phyloP scores from a whole-genome alignment of 2,113 vertebrate species.

The Microcebus ravelobensis region DNA sequence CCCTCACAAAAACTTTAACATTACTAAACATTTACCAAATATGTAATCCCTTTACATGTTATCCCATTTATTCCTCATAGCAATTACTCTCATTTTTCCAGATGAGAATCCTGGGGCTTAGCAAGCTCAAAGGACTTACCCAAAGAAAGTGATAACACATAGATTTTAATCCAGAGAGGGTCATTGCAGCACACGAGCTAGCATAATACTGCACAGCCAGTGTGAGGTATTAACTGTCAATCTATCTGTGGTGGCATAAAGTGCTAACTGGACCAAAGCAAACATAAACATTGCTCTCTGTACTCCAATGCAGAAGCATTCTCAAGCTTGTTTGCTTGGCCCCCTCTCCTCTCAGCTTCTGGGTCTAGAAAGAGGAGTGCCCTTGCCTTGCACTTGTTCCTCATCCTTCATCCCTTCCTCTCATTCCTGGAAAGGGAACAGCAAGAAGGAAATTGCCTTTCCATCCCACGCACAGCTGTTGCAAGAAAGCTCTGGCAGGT shows the following conservation, averaged over 20 bases:
- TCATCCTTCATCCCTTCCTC: conserved; percentile 47
- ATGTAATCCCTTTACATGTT: neutral
- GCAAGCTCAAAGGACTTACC: conserved; percentile 9
- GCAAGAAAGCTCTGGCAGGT: conserved; percentile 50
- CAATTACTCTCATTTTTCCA: neutral
- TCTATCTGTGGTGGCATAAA: neutral
- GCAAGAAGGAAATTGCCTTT: conserved; percentile 67
- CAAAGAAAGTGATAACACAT: neutral
- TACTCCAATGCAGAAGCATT: neutral
- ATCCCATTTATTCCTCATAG: neutral
- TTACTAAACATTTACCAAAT: neutral
- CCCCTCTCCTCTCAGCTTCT: neutral
- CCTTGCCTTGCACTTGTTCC: conserved; percentile 54
- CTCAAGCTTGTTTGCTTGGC: neutral
- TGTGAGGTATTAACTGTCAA: neutral
- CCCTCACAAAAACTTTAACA: neutral
- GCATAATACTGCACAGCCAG: neutral
- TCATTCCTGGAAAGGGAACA: conserved; percentile 67
- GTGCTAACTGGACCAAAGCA: neutral
- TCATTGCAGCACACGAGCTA: neutral
- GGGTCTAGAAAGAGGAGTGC: conserved; percentile 6
- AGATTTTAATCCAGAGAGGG: neutral
- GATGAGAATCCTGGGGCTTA: conserved; percentile 12
- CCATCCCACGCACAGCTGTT: conserved; percentile 69
- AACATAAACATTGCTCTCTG: neutral